These are phyloP conservation scores for Leptinotarsa defecta DNA, from an alignment of 1,140 invertebrate species.

Conservation along the genomic window DNA sequence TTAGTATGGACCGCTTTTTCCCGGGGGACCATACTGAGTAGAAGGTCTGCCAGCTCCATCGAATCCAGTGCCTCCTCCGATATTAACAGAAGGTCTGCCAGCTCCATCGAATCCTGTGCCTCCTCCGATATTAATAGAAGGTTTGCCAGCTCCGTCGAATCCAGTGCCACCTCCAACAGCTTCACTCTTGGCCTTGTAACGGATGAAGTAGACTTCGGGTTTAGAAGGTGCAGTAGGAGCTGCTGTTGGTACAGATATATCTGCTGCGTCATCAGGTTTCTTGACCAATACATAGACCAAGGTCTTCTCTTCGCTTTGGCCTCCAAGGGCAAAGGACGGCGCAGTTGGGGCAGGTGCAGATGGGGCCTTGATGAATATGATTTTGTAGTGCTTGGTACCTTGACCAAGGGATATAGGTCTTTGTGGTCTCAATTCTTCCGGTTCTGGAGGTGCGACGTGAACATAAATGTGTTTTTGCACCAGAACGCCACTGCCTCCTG, in stretches of 20 bases:
- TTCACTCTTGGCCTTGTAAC: constrained; percentile 87
- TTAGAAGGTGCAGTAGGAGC: constrained; percentile 80
- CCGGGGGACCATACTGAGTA: constrained; percentile 44
- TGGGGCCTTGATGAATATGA: constrained; percentile 87
- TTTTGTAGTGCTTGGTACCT: constrained; percentile 87
- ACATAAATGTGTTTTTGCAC: constrained; percentile 81
- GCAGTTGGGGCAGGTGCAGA: constrained; percentile 74
- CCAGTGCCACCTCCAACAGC: constrained; percentile 63
- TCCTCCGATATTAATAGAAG: constrained; percentile 61
- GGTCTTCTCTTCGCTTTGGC: constrained; percentile 84
- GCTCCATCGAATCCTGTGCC: constrained; percentile 45
- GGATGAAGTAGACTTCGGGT: constrained; percentile 88
- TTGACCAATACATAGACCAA: constrained; percentile 86
- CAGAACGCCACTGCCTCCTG: constrained; percentile 29
- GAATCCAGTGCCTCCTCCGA: constrained; percentile 59
- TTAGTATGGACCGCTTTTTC: constrained; percentile 46
- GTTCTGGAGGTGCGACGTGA: constrained; percentile 69
- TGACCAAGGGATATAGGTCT: constrained; percentile 60
- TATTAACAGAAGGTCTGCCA: constrained; percentile 23
- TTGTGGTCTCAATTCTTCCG: constrained; percentile 65
- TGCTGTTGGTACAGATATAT: constrained; percentile 74
- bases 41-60: constrained; percentile 34
- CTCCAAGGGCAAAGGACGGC: constrained; percentile 73
- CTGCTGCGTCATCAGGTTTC: constrained; percentile 82
- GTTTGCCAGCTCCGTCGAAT: constrained; percentile 38